A percentile compares a stretch with the other conserved stretches of the same genome.
These are phyloP conservation scores for Drosophila paracracens DNA, from an alignment of 2,888 invertebrate genomes.

Conservation along the genomic window DNA sequence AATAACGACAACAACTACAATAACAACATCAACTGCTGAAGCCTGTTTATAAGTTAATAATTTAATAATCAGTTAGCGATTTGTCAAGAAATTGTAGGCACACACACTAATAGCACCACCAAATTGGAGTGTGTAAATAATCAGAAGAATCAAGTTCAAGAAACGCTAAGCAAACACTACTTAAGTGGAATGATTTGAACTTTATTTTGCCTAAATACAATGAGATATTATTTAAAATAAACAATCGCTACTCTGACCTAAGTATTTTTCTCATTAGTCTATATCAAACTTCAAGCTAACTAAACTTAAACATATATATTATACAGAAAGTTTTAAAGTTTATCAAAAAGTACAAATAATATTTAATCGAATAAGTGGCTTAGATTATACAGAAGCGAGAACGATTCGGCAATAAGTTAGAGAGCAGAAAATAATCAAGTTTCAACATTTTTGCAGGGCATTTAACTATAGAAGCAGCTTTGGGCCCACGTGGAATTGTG, in stretches of 20 bases:
- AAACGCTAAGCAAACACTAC: not conserved
- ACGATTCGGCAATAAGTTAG: not conserved
- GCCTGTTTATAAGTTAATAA: not conserved
- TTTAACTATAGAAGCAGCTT: not conserved
- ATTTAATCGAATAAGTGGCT: not conserved
- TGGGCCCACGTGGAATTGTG: not conserved
- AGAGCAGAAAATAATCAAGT: not conserved
- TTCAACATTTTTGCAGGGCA: not conserved
- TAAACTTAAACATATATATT: not conserved
- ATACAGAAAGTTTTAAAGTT: not conserved
- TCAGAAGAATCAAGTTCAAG: slow-evolving; percentile 1
- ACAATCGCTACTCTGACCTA: not conserved
- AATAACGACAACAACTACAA: not conserved
- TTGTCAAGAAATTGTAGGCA: not conserved
- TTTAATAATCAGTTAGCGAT: not conserved
- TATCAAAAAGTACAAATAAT: not conserved
- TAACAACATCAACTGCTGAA: not conserved
- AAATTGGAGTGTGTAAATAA: too few species aligned
- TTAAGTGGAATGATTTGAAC: not conserved
- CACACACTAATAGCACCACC: not conserved
- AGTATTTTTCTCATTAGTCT: not conserved
- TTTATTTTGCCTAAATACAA: not conserved
- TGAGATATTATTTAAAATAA: not conserved
- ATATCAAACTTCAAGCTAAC: not conserved
- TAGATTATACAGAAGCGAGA: not conserved